Evolutionary conservation across 1,140 invertebrate genomes (phyloP), one percentile per base, ranked within the genome.

Genomic region (Drosophila aff.): DNA sequence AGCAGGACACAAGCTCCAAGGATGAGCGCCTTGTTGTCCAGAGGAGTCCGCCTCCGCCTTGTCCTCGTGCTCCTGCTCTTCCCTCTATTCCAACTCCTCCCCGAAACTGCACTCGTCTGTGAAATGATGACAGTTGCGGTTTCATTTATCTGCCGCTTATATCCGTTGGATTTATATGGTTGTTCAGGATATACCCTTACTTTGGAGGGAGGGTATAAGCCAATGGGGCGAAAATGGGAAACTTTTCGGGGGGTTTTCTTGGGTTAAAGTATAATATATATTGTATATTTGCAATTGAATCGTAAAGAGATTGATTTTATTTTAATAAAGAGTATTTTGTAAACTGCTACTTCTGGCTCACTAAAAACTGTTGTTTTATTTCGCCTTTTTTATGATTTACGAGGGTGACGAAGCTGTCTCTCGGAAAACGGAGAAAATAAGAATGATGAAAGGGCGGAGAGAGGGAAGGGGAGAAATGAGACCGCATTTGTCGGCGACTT

Each of bases 101-200:
- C 47, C 38, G 55, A 10, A 41, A 53, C 33, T 49, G 76, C 76
- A 72, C 66, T 79, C 76, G 76, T 60, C 76, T 79, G 76, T 79
- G 68, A 87, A 86, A 87, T 76, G 83, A 89, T 86, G 83, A 89
- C 83, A 89, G 84, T 87, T 89, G 84, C 76, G 84, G 64, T 89
- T 79, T 65, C 76, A 69, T 62, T 87, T 81, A 74, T 64, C 38
- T 50, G 60, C 61, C 53, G 53, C 53, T 55, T 40, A 55, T 52
- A 61, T 66, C 47, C 41, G 23, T 61, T 71, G 73, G 81, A 84
- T 84, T 84, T 84, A 84, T 84, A 40, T n/a, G 53, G 15, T 38
- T 38, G 52, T 16, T 23, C 8, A 2, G 4, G 33, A 38, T 1
- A 40, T 55, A 38, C 52, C 15, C 52, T 55, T 11, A 15, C 15